A percentile compares a stretch with the other conserved stretches of the same genome.
phyloP scores from a whole-genome alignment of 1,140 invertebrate species.

The Drosophila ohnishii region DNA sequence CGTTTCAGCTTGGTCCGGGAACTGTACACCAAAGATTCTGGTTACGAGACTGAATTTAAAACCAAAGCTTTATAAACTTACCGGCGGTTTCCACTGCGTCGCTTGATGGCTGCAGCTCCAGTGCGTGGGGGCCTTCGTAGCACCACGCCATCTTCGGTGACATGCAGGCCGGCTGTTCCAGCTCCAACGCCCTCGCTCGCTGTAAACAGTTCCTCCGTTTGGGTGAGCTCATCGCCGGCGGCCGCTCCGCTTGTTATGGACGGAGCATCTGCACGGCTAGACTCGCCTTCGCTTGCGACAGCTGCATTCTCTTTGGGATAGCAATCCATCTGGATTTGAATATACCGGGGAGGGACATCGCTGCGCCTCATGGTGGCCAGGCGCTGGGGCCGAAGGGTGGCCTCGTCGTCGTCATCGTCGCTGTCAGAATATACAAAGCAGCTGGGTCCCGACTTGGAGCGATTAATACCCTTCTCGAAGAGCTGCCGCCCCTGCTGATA shows the following conservation, averaged over 20 bases:
- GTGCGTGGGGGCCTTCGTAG: slow-evolving; percentile 83
- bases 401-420: slow-evolving; percentile 76
- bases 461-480: slow-evolving; percentile 85
- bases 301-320: slow-evolving; percentile 71
- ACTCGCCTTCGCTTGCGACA: slow-evolving; percentile 65
- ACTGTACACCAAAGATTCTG: slow-evolving; percentile 60
- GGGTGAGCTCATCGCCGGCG: slow-evolving; percentile 77
- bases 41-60: background rate
- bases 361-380: slow-evolving; percentile 74
- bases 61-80: slow-evolving; percentile 49
- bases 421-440: slow-evolving; percentile 84
- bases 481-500: slow-evolving; percentile 68
- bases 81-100: slow-evolving; percentile 87
- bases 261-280: slow-evolving; percentile 67
- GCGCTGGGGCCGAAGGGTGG: slow-evolving; percentile 55
- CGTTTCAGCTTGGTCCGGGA: slow-evolving; percentile 89
- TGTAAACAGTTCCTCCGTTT: slow-evolving; percentile 71
- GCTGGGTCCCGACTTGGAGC: slow-evolving; percentile 88
- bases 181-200: slow-evolving; percentile 69
- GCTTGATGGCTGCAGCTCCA: slow-evolving; percentile 88
- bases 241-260: slow-evolving; percentile 76
- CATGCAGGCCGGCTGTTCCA: slow-evolving; percentile 71
- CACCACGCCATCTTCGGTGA: slow-evolving; percentile 80
- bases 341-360: slow-evolving; percentile 70
- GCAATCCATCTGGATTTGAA: slow-evolving; percentile 82